Conservation (phyloP, 2,113 vertebrate species). For the Elgaria multicarinata region DNA sequence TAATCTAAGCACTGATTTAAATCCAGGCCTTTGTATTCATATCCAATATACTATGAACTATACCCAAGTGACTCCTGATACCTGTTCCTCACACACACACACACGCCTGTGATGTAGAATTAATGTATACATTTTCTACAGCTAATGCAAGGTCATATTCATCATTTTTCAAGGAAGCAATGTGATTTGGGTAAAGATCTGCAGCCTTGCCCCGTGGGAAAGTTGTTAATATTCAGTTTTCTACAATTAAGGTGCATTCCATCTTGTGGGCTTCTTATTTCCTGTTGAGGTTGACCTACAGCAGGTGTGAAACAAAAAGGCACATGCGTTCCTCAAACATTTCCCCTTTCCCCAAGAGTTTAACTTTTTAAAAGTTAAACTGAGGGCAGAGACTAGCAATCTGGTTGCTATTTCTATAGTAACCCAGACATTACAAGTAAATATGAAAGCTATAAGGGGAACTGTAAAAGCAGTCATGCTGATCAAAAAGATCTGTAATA, state of each 20-base stretch:
- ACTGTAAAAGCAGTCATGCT: slow-evolving; percentile 5
- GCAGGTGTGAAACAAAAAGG: slow-evolving; percentile 34
- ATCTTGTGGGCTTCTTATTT: slow-evolving; percentile 41
- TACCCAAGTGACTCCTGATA: neutral
- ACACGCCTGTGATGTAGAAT: neutral
- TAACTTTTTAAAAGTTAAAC: slow-evolving; percentile 14
- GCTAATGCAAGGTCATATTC: slow-evolving; percentile 23
- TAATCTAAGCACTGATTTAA: neutral
- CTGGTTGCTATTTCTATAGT: slow-evolving; percentile 4
- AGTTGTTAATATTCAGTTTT: slow-evolving; percentile 52
- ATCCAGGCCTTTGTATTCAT: neutral
- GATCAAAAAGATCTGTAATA: neutral
- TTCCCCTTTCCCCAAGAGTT: slow-evolving; percentile 22
- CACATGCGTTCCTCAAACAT: slow-evolving; percentile 29
- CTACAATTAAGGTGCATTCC: slow-evolving; percentile 41
- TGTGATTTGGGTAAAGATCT: slow-evolving; percentile 25
- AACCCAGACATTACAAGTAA: slow-evolving; percentile 13
- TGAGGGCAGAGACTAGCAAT: slow-evolving; percentile 24
- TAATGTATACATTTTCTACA: neutral
- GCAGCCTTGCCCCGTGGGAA: slow-evolving; percentile 45
- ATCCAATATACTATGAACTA: neutral
- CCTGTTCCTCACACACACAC: too few relatives aligned
- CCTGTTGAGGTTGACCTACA: slow-evolving; percentile 3
- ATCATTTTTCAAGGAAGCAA: neutral
- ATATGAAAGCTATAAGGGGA: neutral